Percentiles rank a stretch among this genome's conserved stretches.
Conservation (phyloP, 2,113 vertebrate species). For the Henicopernis longicauda region DNA sequence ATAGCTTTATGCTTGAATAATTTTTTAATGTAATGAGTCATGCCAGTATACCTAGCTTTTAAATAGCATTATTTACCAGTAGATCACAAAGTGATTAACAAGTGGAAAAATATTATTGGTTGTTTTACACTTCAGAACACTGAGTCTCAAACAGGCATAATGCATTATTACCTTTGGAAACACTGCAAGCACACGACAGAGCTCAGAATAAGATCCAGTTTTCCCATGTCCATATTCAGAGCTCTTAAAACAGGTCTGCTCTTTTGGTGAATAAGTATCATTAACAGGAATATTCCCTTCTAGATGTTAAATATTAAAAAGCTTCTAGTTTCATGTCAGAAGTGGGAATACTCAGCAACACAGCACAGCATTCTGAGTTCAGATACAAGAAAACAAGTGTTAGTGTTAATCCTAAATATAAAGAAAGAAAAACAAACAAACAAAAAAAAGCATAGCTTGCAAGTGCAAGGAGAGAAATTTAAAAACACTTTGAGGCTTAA, state of each 20-base stretch:
- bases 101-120: neutral
- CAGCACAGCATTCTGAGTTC: neutral
- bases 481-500: neutral
- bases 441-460: neutral
- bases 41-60: neutral
- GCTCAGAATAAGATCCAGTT: neutral
- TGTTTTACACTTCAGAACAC: neutral
- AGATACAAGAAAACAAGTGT: neutral
- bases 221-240: neutral
- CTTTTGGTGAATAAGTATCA: neutral
- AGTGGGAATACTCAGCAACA: neutral
- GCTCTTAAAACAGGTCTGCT: neutral
- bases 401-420: neutral
- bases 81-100: neutral
- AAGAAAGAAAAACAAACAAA: neutral
- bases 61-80: neutral
- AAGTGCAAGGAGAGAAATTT: neutral
- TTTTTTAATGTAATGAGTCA: neutral
- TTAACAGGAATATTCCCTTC: neutral
- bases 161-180: neutral
- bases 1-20: neutral
- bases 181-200: neutral
- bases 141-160: neutral
- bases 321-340: neutral
- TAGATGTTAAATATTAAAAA: neutral